Conservation (phyloP, 2,888 invertebrate species). For the Drosophila anomalata region DNA sequence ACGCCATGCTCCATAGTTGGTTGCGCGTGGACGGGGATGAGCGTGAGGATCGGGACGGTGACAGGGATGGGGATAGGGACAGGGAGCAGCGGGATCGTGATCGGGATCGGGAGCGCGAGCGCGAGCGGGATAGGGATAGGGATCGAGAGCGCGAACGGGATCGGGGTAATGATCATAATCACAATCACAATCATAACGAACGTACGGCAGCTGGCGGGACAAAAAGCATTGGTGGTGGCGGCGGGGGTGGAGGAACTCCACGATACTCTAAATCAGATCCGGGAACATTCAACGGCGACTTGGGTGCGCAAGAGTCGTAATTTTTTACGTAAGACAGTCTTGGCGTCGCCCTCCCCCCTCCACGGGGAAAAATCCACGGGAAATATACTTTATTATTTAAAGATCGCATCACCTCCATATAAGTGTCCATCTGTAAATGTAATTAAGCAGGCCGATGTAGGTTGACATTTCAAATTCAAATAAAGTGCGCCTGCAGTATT, state of each 20-base stretch:
- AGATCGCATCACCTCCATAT: background rate
- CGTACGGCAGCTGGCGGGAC: background rate
- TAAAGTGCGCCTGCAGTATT: slow-evolving; percentile 2
- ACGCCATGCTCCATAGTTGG: slow-evolving; percentile 97
- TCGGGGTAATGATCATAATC: background rate
- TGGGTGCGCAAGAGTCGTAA: background rate
- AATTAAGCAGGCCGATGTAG: background rate
- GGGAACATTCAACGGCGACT: background rate
- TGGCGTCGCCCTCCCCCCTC: background rate
- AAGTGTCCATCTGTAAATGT: background rate
- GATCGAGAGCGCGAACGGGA: background rate
- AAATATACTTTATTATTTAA: background rate
- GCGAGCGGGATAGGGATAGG: background rate
- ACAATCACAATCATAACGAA: background rate
- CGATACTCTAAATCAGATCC: background rate
- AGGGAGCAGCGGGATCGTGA: background rate
- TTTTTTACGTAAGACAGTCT: background rate
- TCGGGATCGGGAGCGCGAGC: background rate
- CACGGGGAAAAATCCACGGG: background rate
- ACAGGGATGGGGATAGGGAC: no score
- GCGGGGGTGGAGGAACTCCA: background rate
- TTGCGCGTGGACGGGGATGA: slow-evolving; percentile 84
- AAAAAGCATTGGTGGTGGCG: background rate
- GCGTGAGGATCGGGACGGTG: background rate
- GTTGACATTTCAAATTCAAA: slow-evolving; percentile 11